phyloP scores from a whole-genome alignment of 2,113 vertebrate species.

The Platichthys stellatus region DNA sequence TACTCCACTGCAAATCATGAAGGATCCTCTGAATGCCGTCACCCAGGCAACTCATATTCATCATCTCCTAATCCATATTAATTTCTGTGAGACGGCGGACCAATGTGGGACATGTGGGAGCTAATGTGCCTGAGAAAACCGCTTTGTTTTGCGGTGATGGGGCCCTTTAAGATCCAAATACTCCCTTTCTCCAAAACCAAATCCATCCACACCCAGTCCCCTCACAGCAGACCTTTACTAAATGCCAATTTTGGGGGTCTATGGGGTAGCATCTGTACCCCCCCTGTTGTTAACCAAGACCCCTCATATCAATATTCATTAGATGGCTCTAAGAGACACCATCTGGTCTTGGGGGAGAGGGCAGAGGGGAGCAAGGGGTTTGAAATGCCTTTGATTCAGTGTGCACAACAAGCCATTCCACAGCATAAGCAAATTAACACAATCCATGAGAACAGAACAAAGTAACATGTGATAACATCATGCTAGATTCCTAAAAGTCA shows the following conservation, averaged over 20 bases:
- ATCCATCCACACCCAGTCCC: slow-evolving; percentile 33
- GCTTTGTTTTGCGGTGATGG: slow-evolving; percentile 5
- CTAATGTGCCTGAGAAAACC: slow-evolving; percentile 9
- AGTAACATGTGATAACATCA: slow-evolving; percentile 11
- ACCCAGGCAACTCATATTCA: background rate
- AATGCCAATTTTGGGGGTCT: slow-evolving; percentile 44
- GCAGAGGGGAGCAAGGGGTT: slow-evolving; percentile 14
- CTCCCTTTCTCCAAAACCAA: slow-evolving; percentile 18
- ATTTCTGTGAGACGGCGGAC: slow-evolving; percentile 10
- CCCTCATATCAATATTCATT: slow-evolving; percentile 82
- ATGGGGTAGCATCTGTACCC: slow-evolving; percentile 18
- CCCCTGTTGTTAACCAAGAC: slow-evolving; percentile 69
- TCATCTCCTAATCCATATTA: slow-evolving; percentile 32
- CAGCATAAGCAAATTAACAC: slow-evolving; percentile 29
- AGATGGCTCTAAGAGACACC: slow-evolving; percentile 75
- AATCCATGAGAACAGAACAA: background rate
- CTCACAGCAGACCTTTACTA: slow-evolving; percentile 46
- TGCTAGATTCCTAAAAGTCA: background rate
- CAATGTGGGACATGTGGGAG: slow-evolving; percentile 6
- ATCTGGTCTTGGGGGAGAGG: slow-evolving; percentile 76
- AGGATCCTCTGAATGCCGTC: slow-evolving; percentile 8
- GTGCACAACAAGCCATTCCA: slow-evolving; percentile 52
- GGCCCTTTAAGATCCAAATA: slow-evolving; percentile 1
- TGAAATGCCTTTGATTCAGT: slow-evolving; percentile 54
- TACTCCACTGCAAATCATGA: background rate